Evolutionary conservation across 92 coral and sea anemone genomes (phyloP), one percentile per base, ranked within the genome.

Genomic region (Ricordea florida): DNA sequence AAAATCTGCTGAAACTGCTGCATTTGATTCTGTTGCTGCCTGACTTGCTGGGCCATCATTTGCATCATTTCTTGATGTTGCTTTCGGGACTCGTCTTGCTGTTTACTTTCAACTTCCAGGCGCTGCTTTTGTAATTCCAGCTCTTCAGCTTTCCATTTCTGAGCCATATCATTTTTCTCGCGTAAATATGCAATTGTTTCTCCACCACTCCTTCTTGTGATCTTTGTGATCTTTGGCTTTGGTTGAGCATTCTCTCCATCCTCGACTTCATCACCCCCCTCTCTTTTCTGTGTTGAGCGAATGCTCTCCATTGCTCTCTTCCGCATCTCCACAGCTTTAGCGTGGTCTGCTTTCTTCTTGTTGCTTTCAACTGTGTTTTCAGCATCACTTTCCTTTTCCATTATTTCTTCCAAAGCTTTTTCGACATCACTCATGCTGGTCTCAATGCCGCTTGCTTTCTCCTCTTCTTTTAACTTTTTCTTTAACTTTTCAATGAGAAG

Each of bases 31-130:
- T 75, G 81, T 75, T 75, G 81, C 62, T 75, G 81, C 44, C 41
- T 55, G 14, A 60, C 47, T 53, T 75, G 72, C 51, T 75, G 62
- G 43, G 46, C 62, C 47, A 69, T 22, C 49, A 61, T 31, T 62
- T 62, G 61, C 83, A 63, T 63, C 83, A 76, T 51, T 11, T 50
- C 74, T 21, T 76, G 74, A 37, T 76, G 82, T 51, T 76, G 74
- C 45, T 63, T 76, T 63, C 57, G 60, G 6, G 46, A 38, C 45
- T 63, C 55, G 22, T 76, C 82, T 76, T 76, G 55, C 56, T 28
- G 5, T 62, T 29, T 65, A 52, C 75, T 42, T 49, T 77, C 67
- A 42, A 77, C 74, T 41, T 77, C 83, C 16, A 76, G 29, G 31
- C 66, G 57, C 57, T 77, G 66, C 66, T 64, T 40, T 29, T 64